Base-by-base conservation (phyloP, 2,888 invertebrate genomes). In the Tenthredo mesomela region DNA sequence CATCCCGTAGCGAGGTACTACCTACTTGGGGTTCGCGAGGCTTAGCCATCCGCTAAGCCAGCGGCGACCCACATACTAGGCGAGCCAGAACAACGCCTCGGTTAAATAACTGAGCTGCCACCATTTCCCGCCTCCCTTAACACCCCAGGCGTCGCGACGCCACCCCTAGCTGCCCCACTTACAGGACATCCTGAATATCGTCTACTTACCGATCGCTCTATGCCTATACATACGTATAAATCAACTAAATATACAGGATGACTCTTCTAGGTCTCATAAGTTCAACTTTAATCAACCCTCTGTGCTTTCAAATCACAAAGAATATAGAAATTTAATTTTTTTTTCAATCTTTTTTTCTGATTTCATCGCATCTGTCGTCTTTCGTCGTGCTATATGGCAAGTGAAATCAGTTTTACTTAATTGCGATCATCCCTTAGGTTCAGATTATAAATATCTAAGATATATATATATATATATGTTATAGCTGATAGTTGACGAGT, bases 11-110 rank as follows among this genome's bases (percentile, higher is more conserved):
- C 87, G 86, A 87, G 89, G 89, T 91, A 91, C 90, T 37, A 61
- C 37, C 77, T 73, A 73, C 71, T 73, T 73, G 71, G 71, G 43
- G 90, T 91, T 91, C 92, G 90, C 89, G 89, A 89, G 89, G 89
- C 90, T 91, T 90, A 91, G 89, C 89, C 88, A 85, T 85, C 85
- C 86, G 89, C 89, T 91, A 91, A 91, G 90, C 91, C 89, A 88
- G 70, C 87, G 87, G 89, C 89, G 92, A 90, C 90, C 91, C 90
- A 91, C 91, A 91, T 91, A 90, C 86, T 89, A 87, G 84, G 89
- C 89, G 89, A 89, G 90, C 91, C 89, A 90, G 90, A 91, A 91
- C 89, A 91, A 89, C 89, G 89, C 89, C 87, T 87, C 86, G 87
- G 87, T 88, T 90, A 90, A 91, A 91, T 90, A 90, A 90, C 90